A percentile compares a stretch with the other conserved stretches of the same genome.
Evolutionary conservation across 2,888 invertebrate species (phyloP).

Genomic region (Acrobasis consociella): DNA sequence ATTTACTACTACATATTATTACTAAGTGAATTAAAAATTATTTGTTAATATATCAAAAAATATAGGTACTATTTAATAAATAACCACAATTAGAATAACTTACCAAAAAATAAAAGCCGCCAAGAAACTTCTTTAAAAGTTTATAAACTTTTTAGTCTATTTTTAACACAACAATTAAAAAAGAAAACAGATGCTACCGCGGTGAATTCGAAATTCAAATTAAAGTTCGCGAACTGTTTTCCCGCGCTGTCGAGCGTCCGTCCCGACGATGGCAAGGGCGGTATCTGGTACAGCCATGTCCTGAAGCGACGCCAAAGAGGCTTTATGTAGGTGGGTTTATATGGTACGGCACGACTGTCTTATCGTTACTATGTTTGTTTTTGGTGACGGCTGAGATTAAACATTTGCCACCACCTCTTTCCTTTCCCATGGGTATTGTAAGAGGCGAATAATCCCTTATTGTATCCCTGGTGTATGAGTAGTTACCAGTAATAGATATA

Average conservation of each 20-base stretch:
- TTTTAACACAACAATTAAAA: constrained; percentile 15
- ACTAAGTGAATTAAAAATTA: too few species aligned
- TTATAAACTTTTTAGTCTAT: constrained; percentile 19
- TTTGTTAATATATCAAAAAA: too few species aligned
- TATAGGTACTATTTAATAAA: too few species aligned
- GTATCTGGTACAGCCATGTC: constrained; percentile 59
- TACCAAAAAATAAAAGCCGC: constrained; percentile 33
- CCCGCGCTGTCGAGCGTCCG: constrained; percentile 44
- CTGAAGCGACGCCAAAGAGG: constrained; percentile 45
- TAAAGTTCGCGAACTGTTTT: constrained; percentile 38
- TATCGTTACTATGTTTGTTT: too few species aligned
- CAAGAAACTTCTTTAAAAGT: constrained; percentile 1
- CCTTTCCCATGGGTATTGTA: too few species aligned
- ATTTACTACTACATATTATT: too few species aligned
- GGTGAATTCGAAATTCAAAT: constrained; percentile 27
- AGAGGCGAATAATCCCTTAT: too few species aligned
- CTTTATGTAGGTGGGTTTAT: constrained; percentile 46
- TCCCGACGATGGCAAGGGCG: constrained; percentile 49
- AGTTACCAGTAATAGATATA: too few species aligned
- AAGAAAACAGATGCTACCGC: constrained; percentile 25
- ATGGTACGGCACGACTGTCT: constrained; percentile 34
- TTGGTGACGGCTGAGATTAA: too few species aligned
- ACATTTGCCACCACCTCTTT: too few species aligned
- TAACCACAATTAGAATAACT: constrained; percentile 36
- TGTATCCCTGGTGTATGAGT: too few species aligned